Base-by-base conservation (phyloP, 2,113 vertebrate genomes). In the Carollia perspicillata region DNA sequence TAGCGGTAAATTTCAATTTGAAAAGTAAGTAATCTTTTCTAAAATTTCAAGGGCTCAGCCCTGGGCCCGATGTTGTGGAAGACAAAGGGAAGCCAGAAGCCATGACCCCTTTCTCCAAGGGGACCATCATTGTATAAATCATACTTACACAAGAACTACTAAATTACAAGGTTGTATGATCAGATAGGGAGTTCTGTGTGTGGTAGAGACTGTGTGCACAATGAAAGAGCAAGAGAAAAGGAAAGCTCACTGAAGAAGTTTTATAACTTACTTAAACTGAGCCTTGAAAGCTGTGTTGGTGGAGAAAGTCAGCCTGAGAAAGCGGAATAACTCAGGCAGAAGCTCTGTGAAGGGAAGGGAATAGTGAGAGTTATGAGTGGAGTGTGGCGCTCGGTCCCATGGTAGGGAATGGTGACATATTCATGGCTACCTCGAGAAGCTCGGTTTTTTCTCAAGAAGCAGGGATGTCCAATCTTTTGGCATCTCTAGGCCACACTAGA, bases 1-100 rank as follows among this genome's bases (percentile, higher is more conserved):
- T 42, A 60, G 53, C 60, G 37, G 37, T 81, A 18, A 40, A 81
- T 42, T 81, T 60, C 12, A 60, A n/a, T 85, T 96, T 58, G 71
- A 58, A 90, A 81, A 94, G 47, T 33, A 89, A 65, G 35, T 84
- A 8, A 72, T 74, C 37, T 90, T 94, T 88, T 74, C 60, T 78
- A 89, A 86, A 88, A 77, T 74, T 79, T 80, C 33, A 12, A 89
- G n/a, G 89, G 47, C 23, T 35, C 33, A 49, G 1, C 11, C 35
- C 23, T 75, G 37, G 26, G 44, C 7, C 40, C 94, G 47, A 58
- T 78, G 28, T 88, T 53, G 33, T 81, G 4, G 14, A 86, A 79
- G 58, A 63, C 55, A 53, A 87, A 72, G 60, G 23, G 65, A 89
- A 94, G 58, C 44, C 28, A 35, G 30, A 85, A 91, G 17, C 84